Percentiles rank a stretch among this genome's conserved stretches.
These are phyloP conservation scores for Meda fulgida DNA, from an alignment of 2,797 vertebrate species.

Conservation along the genomic window DNA sequence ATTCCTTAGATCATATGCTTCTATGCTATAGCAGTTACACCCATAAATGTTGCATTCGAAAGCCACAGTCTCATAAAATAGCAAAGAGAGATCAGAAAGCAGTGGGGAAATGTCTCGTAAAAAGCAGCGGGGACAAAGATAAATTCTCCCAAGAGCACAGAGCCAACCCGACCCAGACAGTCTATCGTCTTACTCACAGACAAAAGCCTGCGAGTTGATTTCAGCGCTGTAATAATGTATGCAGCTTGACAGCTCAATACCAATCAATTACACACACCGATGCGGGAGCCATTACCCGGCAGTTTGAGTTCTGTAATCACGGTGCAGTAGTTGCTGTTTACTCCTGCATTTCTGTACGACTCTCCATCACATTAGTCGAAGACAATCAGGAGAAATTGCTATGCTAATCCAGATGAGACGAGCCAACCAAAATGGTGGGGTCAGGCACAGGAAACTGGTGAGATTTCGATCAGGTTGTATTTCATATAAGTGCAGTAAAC, in stretches of 20 bases:
- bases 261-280: conserved; percentile 61
- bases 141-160: conserved; percentile 45
- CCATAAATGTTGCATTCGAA: conserved; percentile 61
- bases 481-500: background rate
- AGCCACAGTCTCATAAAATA: conserved; percentile 58
- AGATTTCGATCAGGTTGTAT: background rate
- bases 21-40: conserved; percentile 56
- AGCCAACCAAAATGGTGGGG: conserved; percentile 17
- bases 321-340: conserved; percentile 56
- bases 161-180: conserved; percentile 45
- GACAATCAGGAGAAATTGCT: conserved; percentile 50
- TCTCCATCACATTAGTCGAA: too few species aligned
- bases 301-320: conserved; percentile 59
- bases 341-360: too few species aligned
- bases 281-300: conserved; percentile 60
- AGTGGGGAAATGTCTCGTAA: conserved; percentile 50
- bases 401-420: conserved; percentile 36
- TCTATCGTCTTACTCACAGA: conserved; percentile 49
- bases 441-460: background rate
- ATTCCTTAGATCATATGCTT: conserved; percentile 66
- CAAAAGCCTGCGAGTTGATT: conserved; percentile 53
- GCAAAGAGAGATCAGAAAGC: conserved; percentile 49
- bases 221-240: conserved; percentile 55
- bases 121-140: conserved; percentile 47
- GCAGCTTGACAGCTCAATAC: conserved; percentile 55